Evolutionary conservation across 2,113 vertebrate genomes (phyloP).

Genomic region (Forbesichthys papilliferus): DNA sequence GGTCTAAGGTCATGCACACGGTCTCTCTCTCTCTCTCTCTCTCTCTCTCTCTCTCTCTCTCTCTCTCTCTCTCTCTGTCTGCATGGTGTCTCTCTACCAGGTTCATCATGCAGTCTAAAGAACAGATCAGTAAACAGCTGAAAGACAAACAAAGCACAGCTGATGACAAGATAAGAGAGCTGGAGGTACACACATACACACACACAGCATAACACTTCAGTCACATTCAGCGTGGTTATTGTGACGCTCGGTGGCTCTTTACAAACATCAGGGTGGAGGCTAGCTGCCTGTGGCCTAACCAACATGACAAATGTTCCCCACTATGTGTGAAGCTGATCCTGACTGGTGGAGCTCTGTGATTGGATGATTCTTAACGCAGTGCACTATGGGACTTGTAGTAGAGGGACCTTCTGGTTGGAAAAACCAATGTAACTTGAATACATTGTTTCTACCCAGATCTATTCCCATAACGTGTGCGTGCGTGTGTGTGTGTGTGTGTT

Average conservation of each 20-base stretch:
- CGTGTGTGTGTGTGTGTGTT: conserved; percentile 26
- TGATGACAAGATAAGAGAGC: conserved; percentile 94
- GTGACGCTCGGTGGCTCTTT: too few species aligned
- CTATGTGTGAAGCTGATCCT: too few species aligned
- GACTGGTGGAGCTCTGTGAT: too few species aligned
- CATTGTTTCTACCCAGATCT: not conserved
- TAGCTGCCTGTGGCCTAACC: too few species aligned
- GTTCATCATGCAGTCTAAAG: conserved; percentile 95
- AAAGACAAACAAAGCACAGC: conserved; percentile 92
- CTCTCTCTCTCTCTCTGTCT: not conserved
- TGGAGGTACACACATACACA: conserved; percentile 81
- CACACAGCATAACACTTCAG: not conserved
- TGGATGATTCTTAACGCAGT: not conserved
- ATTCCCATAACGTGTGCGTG: not conserved
- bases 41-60: not conserved
- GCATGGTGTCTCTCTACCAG: conserved; percentile 68
- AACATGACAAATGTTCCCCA: too few species aligned
- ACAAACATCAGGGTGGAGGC: too few species aligned
- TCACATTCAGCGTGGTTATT: too few species aligned
- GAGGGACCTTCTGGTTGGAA: not conserved
- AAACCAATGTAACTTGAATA: not conserved
- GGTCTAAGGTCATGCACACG: not conserved
- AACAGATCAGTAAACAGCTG: conserved; percentile 89
- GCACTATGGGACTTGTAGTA: not conserved
- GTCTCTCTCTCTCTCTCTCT: not conserved